These are phyloP conservation scores for Morelia viridis DNA, from an alignment of 2,797 vertebrate species.

Conservation along the genomic window DNA sequence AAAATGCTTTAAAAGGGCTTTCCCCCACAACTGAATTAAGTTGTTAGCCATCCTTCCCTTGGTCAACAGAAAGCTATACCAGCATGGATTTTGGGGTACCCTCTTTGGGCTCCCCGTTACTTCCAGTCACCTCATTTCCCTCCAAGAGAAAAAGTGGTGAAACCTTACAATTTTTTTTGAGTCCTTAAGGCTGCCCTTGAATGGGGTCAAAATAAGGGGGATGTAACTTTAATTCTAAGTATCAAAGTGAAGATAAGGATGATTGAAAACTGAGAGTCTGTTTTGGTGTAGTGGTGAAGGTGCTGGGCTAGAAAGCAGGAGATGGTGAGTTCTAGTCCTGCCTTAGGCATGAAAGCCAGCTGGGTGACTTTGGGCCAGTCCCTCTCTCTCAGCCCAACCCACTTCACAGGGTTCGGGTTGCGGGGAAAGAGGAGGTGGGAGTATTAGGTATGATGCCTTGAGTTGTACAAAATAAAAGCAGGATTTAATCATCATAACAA, in stretches of 20 bases:
- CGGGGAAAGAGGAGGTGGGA: not conserved
- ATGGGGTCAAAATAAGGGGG: not conserved
- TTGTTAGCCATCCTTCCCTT: not conserved
- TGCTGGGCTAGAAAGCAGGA: not conserved
- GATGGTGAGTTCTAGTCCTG: not conserved
- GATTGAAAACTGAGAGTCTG: not conserved
- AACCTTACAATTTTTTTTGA: not conserved
- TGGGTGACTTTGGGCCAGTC: too few species aligned
- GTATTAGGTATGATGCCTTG: not conserved
- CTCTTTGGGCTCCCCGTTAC: not conserved
- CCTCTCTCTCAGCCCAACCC: not conserved
- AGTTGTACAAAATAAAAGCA: not conserved
- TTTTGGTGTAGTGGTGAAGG: not conserved
- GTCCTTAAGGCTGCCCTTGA: not conserved
- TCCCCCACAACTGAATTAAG: not conserved
- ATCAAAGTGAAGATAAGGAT: not conserved
- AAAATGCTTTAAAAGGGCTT: not conserved
- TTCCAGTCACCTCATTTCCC: not conserved
- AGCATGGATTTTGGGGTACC: not conserved
- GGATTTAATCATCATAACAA: not conserved
- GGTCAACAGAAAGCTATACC: not conserved
- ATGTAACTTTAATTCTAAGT: not conserved
- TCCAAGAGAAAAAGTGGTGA: not conserved
- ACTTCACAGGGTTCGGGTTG: not conserved
- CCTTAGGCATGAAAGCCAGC: not conserved